Evolutionary conservation across 2,113 vertebrate species (phyloP), one percentile per base, ranked within the genome.

Genomic region (Phodopus roborovskii): DNA sequence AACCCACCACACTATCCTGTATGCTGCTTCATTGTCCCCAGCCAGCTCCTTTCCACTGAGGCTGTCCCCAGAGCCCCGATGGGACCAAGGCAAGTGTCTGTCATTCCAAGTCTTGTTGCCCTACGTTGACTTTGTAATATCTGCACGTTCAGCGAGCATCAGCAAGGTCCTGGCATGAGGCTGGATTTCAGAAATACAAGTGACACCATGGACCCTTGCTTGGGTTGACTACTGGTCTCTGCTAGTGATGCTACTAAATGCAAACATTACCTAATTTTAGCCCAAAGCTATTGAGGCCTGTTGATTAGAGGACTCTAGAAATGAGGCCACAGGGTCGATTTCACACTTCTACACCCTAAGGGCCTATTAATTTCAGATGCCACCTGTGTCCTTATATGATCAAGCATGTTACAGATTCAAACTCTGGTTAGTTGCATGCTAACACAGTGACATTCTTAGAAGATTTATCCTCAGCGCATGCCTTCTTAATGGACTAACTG

Each of bases 321-420:
- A 91, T 79, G 50, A 93, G 66, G 45, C n/a, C 53, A 26, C 4
- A 11, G 11, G 77, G 50, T 94, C 10, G 7, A 20, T 68, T 94
- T 91, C 68, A 73, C 42, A 88, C 45, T 42, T 84, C 19, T 42
- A 42, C 24, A 50, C 22, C 48, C 64, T 33, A 48, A 92, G 64
- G 81, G 42, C 7, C 9, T 42, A 56, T 96, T 91, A 75, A 83
- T 91, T 95, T 89, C 73, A 90, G 66, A 50, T 83, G 53, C 73
- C 71, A 36, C 88, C 58, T 75, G 42, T 84, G n/a, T 70, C 42
- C 12, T 82, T 39, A 58, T 88, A 75, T 81, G 70, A 90, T 20
- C 30, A 84, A 50, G 30, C 48, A 2, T 60, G 70, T 64, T 20
- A 53, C 0, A 50, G 42, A 70, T 39, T 53, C 45, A 64, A 66